Evolutionary conservation across 2,113 vertebrate genomes (phyloP).

Genomic region (Lanius collurio): DNA sequence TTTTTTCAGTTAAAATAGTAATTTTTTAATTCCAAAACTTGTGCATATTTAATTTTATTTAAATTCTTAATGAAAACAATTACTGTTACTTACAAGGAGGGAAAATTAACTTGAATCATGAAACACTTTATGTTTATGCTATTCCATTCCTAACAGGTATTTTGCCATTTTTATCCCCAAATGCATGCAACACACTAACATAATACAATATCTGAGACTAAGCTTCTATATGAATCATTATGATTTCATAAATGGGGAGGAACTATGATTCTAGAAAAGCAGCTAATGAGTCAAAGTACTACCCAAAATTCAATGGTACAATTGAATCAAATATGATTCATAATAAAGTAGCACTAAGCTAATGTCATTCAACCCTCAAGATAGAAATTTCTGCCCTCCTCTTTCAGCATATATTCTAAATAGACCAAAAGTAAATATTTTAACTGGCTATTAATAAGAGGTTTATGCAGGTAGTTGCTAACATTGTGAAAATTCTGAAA

Average conservation of each 20-base stretch:
- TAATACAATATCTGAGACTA: not conserved
- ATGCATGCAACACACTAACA: not conserved
- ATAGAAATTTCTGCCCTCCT: not conserved
- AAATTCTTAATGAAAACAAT: not conserved
- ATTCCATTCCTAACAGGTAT: not conserved
- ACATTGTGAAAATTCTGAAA: not conserved
- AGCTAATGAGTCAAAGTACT: not conserved
- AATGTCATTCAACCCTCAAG: not conserved
- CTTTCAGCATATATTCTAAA: not conserved
- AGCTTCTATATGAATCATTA: not conserved
- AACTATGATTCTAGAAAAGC: not conserved
- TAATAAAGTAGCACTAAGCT: not conserved
- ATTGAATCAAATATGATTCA: not conserved
- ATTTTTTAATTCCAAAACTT: not conserved
- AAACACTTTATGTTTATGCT: not conserved
- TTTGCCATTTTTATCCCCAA: not conserved
- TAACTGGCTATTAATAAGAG: not conserved
- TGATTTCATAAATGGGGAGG: not conserved
- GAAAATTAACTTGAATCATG: not conserved
- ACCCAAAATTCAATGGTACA: not conserved
- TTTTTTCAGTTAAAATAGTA: not conserved
- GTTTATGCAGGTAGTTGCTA: not conserved
- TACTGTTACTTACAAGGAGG: not conserved
- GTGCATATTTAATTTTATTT: not conserved
- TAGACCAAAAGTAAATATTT: not conserved